phyloP scores from a whole-genome alignment of 2,888 invertebrate genomes.

The Chloroclystis v-ata region DNA sequence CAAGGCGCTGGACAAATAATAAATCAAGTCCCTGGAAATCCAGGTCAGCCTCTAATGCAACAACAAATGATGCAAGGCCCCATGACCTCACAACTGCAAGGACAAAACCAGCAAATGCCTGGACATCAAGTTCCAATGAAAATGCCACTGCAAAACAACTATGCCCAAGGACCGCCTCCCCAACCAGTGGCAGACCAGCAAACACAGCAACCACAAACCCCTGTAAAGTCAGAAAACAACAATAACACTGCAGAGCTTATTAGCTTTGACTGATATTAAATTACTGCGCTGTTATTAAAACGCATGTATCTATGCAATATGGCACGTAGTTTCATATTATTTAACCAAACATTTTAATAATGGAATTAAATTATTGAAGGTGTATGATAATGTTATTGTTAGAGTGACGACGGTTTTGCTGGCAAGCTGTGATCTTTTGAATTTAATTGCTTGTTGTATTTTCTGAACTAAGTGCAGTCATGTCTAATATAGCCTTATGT shows the following conservation, averaged over 20 bases:
- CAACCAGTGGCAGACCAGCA: constrained; percentile 27
- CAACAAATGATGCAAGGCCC: constrained; percentile 30
- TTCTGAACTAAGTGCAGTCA: no score
- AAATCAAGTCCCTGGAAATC: constrained; percentile 28
- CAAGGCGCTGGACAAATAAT: constrained; percentile 32
- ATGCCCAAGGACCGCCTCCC: constrained; percentile 12
- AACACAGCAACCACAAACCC: constrained; percentile 47
- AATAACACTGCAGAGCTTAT: constrained; percentile 86
- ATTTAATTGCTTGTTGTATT: no score
- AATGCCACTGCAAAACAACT: constrained; percentile 27
- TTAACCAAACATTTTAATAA: constrained; percentile 39
- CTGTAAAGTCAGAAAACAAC: constrained; percentile 62
- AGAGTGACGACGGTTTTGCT: constrained; percentile 2
- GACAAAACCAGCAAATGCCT: constrained; percentile 29
- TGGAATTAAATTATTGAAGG: constrained; percentile 24
- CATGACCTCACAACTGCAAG: constrained; percentile 29
- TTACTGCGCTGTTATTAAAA: constrained; percentile 38
- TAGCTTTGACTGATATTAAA: constrained; percentile 83
- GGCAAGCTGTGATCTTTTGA: constrained; percentile 1
- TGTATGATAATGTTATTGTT: constrained; percentile 11
- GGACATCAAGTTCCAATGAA: constrained; percentile 25
- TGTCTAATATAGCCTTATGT: no score
- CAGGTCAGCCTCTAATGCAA: constrained; percentile 19
- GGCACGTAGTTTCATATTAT: constrained; percentile 19
- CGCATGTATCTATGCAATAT: constrained; percentile 23